Evolutionary conservation across 30 jellyfish, hydroid and myxozoan genomes (phyloP).

Genomic region (Aurelia sp.): DNA sequence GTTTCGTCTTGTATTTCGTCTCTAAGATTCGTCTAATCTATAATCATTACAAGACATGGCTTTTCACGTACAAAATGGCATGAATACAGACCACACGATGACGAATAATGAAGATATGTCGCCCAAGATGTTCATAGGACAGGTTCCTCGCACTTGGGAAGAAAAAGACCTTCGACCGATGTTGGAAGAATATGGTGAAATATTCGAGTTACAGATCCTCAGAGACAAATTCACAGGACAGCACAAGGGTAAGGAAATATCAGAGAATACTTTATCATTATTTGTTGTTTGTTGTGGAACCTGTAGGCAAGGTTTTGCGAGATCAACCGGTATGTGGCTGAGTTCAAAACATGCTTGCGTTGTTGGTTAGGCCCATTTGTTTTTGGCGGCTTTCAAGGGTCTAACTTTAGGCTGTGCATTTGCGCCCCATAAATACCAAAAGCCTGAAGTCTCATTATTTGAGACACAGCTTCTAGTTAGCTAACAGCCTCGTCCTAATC

Average conservation of each 20-base stretch:
- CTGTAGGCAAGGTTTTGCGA: no score
- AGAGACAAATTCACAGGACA: slow-evolving; percentile 81
- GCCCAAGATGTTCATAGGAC: slow-evolving; percentile 85
- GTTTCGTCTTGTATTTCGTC: slow-evolving; percentile 33
- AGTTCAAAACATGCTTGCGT: background rate
- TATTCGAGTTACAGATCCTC: slow-evolving; percentile 67
- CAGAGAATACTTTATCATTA: background rate
- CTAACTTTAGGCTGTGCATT: no score
- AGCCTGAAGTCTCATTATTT: no score
- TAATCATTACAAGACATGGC: slow-evolving; percentile 22
- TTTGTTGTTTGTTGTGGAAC: background rate
- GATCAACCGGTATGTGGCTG: no score
- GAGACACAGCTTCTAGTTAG: no score
- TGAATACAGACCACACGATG: slow-evolving; percentile 19
- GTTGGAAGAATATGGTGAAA: slow-evolving; percentile 83
- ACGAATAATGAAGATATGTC: slow-evolving; percentile 30
- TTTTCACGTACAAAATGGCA: slow-evolving; percentile 66
- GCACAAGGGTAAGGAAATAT: slow-evolving; percentile 67
- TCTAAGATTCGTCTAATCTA: background rate
- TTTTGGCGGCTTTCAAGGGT: no score
- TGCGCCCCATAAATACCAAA: no score
- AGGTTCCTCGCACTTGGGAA: slow-evolving; percentile 88
- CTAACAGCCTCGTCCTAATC: no score
- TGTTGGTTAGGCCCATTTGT: background rate
- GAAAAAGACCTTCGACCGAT: slow-evolving; percentile 80